Percentiles rank a stretch among this genome's conserved stretches.
Evolutionary conservation across 2,888 invertebrate genomes (phyloP).

Genomic region (Lutraria lutraria): DNA sequence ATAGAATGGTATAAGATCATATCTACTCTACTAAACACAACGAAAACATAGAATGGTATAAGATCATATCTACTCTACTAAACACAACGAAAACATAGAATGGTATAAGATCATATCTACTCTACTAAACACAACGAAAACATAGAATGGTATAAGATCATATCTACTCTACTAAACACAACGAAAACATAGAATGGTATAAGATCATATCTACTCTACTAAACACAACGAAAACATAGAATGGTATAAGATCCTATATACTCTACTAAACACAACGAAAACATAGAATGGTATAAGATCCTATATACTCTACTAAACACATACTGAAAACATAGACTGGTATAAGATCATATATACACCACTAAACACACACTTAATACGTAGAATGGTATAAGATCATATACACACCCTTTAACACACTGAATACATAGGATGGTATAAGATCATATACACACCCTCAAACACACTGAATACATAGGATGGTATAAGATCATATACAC

Average conservation of each 20-base stretch:
- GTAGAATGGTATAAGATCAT: constrained; percentile 76
- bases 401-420: constrained; percentile 66
- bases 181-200: constrained; percentile 74
- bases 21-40: constrained; percentile 66
- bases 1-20: constrained; percentile 76
- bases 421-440: constrained; percentile 75
- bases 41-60: constrained; percentile 75
- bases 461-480: constrained; percentile 67
- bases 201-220: constrained; percentile 70
- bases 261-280: constrained; percentile 58
- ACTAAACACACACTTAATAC: constrained; percentile 61
- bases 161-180: constrained; percentile 66
- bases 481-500: constrained; percentile 76
- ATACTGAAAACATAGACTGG: constrained; percentile 74
- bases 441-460: constrained; percentile 70
- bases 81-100: constrained; percentile 67
- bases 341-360: constrained; percentile 71
- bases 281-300: constrained; percentile 77
- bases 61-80: constrained; percentile 70
- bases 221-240: constrained; percentile 67
- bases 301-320: constrained; percentile 66
- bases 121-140: constrained; percentile 58
- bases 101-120: constrained; percentile 76
- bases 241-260: constrained; percentile 76
- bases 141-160: constrained; percentile 77